Percentiles rank a stretch among this genome's conserved stretches.
Conservation (phyloP, 2,888 invertebrate species). For the Drosophila atroscutellata region DNA sequence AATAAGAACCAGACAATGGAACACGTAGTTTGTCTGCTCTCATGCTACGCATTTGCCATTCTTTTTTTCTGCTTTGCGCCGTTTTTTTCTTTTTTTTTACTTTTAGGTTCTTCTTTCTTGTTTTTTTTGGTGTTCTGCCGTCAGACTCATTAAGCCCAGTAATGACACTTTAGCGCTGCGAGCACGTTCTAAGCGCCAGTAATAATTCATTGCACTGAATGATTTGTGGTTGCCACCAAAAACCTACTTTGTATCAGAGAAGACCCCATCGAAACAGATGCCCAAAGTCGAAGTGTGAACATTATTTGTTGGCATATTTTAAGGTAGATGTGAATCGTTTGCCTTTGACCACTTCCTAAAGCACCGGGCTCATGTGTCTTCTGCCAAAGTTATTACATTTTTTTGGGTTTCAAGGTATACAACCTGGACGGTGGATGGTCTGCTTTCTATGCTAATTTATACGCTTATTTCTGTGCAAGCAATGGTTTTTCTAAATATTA, state of each 20-base stretch:
- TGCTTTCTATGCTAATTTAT: slow-evolving; percentile 9
- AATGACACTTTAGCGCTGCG: slow-evolving; percentile 79
- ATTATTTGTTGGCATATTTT: slow-evolving; percentile 69
- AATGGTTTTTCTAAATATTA: neutral
- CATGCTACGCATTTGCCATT: slow-evolving; percentile 53
- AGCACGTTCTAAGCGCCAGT: slow-evolving; percentile 77
- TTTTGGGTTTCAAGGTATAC: neutral
- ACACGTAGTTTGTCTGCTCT: slow-evolving; percentile 57
- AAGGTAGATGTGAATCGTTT: slow-evolving; percentile 42
- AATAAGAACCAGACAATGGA: slow-evolving; percentile 74
- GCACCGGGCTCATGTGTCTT: slow-evolving; percentile 41
- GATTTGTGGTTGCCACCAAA: slow-evolving; percentile 73
- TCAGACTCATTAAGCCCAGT: slow-evolving; percentile 74
- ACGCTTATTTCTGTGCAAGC: neutral
- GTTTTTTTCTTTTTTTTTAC: slow-evolving; percentile 8
- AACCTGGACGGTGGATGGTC: neutral
- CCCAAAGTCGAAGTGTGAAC: slow-evolving; percentile 68
- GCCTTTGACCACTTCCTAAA: slow-evolving; percentile 19
- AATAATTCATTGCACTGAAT: slow-evolving; percentile 82
- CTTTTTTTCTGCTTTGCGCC: slow-evolving; percentile 29
- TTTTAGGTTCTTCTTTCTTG: neutral
- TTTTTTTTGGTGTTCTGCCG: slow-evolving; percentile 32
- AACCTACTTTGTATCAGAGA: slow-evolving; percentile 29
- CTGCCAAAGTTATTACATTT: slow-evolving; percentile 12
- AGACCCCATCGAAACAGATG: slow-evolving; percentile 45